Evolutionary conservation across 53 echinoderm and acorn worm genomes (phyloP).

Genomic region (Holothuria scabra): DNA sequence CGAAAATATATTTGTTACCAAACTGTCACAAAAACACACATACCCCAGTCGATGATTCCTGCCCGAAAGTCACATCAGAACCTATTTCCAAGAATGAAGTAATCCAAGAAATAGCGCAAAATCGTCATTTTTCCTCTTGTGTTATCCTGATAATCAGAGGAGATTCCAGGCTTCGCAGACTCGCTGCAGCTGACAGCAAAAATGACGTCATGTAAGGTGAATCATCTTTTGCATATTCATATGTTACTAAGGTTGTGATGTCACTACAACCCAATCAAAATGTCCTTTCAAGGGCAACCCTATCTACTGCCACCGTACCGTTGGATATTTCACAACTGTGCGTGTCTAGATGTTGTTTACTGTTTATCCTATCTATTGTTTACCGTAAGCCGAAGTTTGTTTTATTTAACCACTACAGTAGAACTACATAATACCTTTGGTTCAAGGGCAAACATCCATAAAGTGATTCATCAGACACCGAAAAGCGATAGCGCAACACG

Average conservation of each 20-base stretch:
- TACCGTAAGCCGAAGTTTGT: too few relatives aligned
- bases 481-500: too few relatives aligned
- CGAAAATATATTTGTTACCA: constrained; percentile 33
- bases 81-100: constrained; percentile 42
- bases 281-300: constrained; percentile 48
- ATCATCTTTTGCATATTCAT: constrained; percentile 45
- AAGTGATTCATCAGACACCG: too few relatives aligned
- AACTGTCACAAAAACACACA: constrained; percentile 24
- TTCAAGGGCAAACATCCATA: too few relatives aligned
- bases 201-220: constrained; percentile 41
- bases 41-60: constrained; percentile 24
- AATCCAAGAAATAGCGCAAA: constrained; percentile 39
- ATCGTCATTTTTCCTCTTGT: constrained; percentile 32
- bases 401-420: too few relatives aligned
- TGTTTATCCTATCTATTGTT: background rate
- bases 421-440: too few relatives aligned
- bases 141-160: constrained; percentile 22
- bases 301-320: background rate
- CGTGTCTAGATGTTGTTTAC: constrained; percentile 8
- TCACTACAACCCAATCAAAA: constrained; percentile 47
- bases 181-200: constrained; percentile 37
- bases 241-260: background rate
- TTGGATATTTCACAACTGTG: background rate
- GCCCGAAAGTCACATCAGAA: constrained; percentile 17
- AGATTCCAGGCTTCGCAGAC: constrained; percentile 44